Conservation (phyloP, 2,113 vertebrate genomes). For the Todiramphus saurophagus region DNA sequence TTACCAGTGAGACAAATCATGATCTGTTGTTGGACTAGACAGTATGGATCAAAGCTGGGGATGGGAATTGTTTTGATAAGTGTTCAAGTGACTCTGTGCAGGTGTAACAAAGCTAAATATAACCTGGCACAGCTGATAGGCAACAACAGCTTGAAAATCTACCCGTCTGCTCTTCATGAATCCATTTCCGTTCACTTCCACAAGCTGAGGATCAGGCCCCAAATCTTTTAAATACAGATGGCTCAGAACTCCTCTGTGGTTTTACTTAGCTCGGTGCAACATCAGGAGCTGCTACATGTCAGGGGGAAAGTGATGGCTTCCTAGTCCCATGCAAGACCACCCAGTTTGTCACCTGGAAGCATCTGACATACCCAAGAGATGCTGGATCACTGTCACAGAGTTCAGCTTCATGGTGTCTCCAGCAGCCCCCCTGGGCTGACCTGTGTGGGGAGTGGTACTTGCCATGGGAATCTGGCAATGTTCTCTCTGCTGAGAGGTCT, state of each 20-base stretch:
- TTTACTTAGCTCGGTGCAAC: neutral
- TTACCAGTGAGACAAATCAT: conserved; percentile 37
- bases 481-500: neutral
- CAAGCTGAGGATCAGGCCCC: neutral
- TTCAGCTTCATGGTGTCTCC: neutral
- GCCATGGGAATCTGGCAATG: neutral
- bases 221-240: neutral
- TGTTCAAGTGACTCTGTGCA: neutral
- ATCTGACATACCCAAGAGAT: neutral
- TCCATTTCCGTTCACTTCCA: neutral
- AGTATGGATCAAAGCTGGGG: conserved; percentile 8
- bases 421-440: neutral
- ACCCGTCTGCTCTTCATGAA: neutral
- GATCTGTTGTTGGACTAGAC: conserved; percentile 34
- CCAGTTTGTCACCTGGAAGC: neutral
- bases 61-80: neutral
- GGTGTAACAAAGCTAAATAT: conserved; percentile 32
- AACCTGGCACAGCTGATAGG: neutral
- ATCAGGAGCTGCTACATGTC: neutral
- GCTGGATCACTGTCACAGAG: neutral
- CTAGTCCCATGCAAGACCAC: neutral
- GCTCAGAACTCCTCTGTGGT: neutral
- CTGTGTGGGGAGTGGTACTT: neutral
- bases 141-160: neutral
- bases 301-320: neutral